Evolutionary conservation across 2,113 vertebrate genomes (phyloP), one percentile per base, ranked within the genome.

Genomic region (Ceuthmochares aereus): DNA sequence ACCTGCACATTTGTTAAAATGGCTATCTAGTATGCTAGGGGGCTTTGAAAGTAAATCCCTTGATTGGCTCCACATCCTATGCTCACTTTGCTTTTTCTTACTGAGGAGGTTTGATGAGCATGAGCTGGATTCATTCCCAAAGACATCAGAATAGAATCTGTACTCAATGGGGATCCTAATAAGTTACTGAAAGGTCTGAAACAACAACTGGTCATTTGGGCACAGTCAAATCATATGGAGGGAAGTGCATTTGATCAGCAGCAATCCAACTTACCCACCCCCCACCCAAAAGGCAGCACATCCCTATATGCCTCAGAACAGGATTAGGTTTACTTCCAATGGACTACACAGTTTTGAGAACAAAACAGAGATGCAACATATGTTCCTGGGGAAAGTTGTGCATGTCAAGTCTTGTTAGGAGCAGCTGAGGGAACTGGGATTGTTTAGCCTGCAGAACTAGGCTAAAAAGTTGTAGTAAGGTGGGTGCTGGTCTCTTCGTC

Each of bases 131-230:
- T 63, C 1, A 1, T 45, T 79, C 43, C 32, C 0, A 0, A 59
- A 10, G 9, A 29, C 0, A 3, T 34, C 1, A 0, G 32, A 30
- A 9, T 40, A 27, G 60, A 80, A 47, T 7, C 9, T 51, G 20
- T 47, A 19, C 10, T 77, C 22, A 37, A 14, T 30, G 49, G 40
- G 69, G 36, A 36, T 47, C 23, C 7, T 54, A 16, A 21, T 25
- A 6, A 6, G 27, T 20, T 60, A 47, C 26, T 47, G 8, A 55
- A 40, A 6, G 23, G 21, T 76, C 49, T 64, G 30, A 92, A 43
- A 8, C 8, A 22, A 4, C 0, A 0, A 2, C 7, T 1, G 0
- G 29, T 72, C 12, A 16, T 4, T 60, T 47, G 42, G 12, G 22
- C 29, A 66, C 7, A 21, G 40, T 45, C 27, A 43, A 3, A 58